Evolutionary conservation across 2,888 invertebrate genomes (phyloP), one percentile per base, ranked within the genome.

Genomic region (Aspidiotus destructor): DNA sequence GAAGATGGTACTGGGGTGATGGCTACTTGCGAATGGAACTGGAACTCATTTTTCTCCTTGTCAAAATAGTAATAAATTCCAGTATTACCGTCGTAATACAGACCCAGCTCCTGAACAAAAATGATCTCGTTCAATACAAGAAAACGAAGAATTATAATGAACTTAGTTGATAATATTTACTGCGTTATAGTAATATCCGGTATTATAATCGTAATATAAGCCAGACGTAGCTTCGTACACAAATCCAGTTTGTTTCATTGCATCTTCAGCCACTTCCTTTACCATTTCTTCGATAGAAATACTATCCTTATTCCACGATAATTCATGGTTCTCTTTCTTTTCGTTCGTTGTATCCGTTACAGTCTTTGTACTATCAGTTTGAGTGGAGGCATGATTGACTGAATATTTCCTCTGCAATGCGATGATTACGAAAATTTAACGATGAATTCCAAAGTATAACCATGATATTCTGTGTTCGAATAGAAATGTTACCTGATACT

Each of bases 121-220:
- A 28, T 28, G 5, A 28, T 28, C 28, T 28, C 5, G 28, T 28
- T 28, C 6, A 41, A 44, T 44, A 6, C 6, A 42, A 8, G 15
- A 41, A n/a, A 62, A 62, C 2, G 44, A n/a, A n/a, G 42, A 62
- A 62, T 42, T 8, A 11, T 11, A 54, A 17, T 11, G 2, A 2
- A 40, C 57, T 58, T 41, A 11, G 55, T 44, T 41, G 10, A 10
- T 13, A 62, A 65, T 72, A 81, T 83, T 80, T 81, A 91, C 92
- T 73, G 90, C 85, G 80, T 92, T 90, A 76, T 92, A 93, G 79
- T 93, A 93, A 79, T 91, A 93, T 71, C 92, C 92, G 73, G 89
- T 87, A 75, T 85, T 87, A 73, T 87, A 88, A 78, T 93, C 91
- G 77, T 92, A 92, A 78, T 92, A 93, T 79, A 92, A 83, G 72